Evolutionary conservation across 2,797 vertebrate species (phyloP).

Genomic region (Poecilia wingei): DNA sequence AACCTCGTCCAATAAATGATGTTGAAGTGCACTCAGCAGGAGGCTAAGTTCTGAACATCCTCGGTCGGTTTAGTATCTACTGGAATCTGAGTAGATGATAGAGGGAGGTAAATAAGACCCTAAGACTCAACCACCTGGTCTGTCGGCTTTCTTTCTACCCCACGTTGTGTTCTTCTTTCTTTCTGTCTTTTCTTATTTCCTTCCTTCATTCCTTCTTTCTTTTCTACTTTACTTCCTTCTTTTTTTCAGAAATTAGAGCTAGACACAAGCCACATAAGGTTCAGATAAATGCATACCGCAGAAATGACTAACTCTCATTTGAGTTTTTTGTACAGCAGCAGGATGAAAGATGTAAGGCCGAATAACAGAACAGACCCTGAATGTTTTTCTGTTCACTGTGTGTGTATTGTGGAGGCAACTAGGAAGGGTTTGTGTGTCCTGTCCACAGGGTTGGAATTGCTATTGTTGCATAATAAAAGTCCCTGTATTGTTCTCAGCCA

Average conservation of each 20-base stretch:
- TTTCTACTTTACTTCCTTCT: constrained; percentile 18
- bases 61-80: constrained; percentile 67
- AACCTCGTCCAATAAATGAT: constrained; percentile 70
- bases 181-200: constrained; percentile 32
- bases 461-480: constrained; percentile 34
- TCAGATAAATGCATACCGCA: constrained; percentile 29
- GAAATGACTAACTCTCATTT: constrained; percentile 57
- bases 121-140: constrained; percentile 52
- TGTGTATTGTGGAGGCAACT: constrained; percentile 3
- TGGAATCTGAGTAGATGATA: constrained; percentile 63
- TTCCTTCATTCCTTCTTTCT: constrained; percentile 27
- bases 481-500: constrained; percentile 45
- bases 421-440: constrained; percentile 2
- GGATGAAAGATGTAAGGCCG: constrained; percentile 24
- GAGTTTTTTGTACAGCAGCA: constrained; percentile 34
- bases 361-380: constrained; percentile 12
- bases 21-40: constrained; percentile 67
- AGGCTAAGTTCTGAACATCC: constrained; percentile 72
- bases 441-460: constrained; percentile 23
- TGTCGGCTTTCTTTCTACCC: constrained; percentile 21
- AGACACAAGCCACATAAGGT: constrained; percentile 9
- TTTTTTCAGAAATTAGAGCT: constrained; percentile 26
- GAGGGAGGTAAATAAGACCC: constrained; percentile 30
- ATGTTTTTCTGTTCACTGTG: neutral
- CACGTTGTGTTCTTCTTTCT: constrained; percentile 40